Percentiles rank a stretch among this genome's conserved stretches.
These are phyloP conservation scores for Spongilla lacustris DNA, from an alignment of 37 sponge, comb jelly and placozoan genomes.

Conservation along the genomic window DNA sequence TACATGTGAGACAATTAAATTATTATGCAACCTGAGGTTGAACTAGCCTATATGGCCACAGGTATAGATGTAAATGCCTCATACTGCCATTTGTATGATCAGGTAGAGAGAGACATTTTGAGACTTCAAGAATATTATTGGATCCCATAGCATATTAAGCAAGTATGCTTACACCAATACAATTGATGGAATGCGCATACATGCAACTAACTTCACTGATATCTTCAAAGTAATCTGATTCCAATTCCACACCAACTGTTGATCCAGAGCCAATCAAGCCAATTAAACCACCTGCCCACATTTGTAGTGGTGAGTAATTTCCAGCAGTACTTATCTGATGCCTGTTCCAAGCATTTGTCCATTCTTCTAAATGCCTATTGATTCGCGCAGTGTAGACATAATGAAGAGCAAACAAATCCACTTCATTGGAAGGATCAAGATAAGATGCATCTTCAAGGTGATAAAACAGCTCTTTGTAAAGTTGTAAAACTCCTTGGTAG, in stretches of 20 bases:
- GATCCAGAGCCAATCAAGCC: not conserved
- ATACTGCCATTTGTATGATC: no score
- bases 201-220: no score
- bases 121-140: no score
- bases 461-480: conserved; percentile 20
- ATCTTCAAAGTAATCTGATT: no score
- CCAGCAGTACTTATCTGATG: not conserved
- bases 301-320: not conserved
- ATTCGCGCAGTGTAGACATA: conserved; percentile 24
- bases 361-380: conserved; percentile 11
- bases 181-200: no score
- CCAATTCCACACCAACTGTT: not conserved
- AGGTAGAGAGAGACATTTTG: no score
- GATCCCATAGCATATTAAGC: no score
- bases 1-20: no score
- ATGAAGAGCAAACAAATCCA: conserved; percentile 29
- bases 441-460: conserved; percentile 13
- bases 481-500: conserved; percentile 13
- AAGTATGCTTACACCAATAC: no score
- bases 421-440: conserved; percentile 20
- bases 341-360: conserved; percentile 37
- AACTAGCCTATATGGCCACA: no score
- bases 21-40: no score
- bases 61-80: no score
- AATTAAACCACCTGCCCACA: conserved; percentile 9